Conservation (phyloP, 2,797 vertebrate genomes). For the Lagorchestes hirsutus region DNA sequence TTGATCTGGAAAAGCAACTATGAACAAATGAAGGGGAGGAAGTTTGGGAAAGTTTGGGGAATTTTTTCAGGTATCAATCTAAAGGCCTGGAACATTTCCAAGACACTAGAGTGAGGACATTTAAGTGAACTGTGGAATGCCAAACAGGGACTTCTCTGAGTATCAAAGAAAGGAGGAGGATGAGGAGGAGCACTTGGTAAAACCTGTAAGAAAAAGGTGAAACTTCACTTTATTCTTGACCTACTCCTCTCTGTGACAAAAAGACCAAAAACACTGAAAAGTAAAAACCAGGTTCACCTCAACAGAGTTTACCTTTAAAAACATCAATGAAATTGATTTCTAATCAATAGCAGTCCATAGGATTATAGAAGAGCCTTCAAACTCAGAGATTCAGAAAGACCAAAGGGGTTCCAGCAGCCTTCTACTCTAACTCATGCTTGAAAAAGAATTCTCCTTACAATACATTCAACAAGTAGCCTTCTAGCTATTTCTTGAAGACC, state of each 20-base stretch:
- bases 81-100: background rate
- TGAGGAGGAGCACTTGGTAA: background rate
- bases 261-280: background rate
- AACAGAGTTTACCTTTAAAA: background rate
- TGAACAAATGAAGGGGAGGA: background rate
- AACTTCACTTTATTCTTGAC: slow-evolving; percentile 44
- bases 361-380: background rate
- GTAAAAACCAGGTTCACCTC: background rate
- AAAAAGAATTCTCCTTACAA: background rate
- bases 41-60: background rate
- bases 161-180: background rate
- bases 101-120: slow-evolving; percentile 1
- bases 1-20: background rate
- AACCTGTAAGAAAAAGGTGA: background rate
- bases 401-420: background rate
- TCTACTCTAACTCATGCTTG: background rate
- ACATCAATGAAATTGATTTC: slow-evolving; percentile 41
- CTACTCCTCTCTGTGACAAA: slow-evolving; percentile 10
- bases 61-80: background rate
- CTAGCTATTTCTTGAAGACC: background rate
- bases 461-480: background rate
- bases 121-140: slow-evolving; percentile 9
- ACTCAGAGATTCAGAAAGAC: background rate
- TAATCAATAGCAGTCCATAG: slow-evolving; percentile 22
- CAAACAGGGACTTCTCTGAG: background rate